phyloP scores from a whole-genome alignment of 2,888 invertebrate species.

The Drosophila neonasuta region DNA sequence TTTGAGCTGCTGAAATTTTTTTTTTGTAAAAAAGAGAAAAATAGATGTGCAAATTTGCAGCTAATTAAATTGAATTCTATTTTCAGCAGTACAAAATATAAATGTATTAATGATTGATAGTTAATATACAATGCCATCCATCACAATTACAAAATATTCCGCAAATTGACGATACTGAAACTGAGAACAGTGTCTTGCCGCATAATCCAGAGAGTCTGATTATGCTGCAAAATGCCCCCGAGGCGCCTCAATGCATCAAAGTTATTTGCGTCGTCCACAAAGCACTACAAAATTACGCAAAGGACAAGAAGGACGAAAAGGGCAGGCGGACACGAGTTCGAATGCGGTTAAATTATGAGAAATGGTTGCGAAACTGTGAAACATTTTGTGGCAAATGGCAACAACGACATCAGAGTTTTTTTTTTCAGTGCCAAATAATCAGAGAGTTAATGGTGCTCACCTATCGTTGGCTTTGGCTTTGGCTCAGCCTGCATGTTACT shows the following conservation, averaged over 20 bases:
- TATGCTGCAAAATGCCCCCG: not conserved
- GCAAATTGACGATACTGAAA: not conserved
- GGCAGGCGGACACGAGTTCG: conserved; percentile 11
- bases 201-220: not conserved
- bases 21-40: too few species aligned
- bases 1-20: too few species aligned
- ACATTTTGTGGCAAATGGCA: conserved; percentile 41
- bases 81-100: too few species aligned
- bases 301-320: not conserved
- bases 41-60: too few species aligned
- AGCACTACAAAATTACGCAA: conserved; percentile 48
- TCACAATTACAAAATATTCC: not conserved
- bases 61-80: too few species aligned
- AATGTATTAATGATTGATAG: too few species aligned
- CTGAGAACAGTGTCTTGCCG: not conserved
- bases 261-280: conserved; percentile 34
- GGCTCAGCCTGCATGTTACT: not conserved
- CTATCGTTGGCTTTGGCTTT: not conserved
- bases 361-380: conserved; percentile 35
- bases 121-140: not conserved
- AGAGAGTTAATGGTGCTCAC: too few species aligned
- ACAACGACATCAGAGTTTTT: conserved; percentile 32
- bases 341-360: conserved; percentile 45
- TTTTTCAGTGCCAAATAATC: conserved; percentile 4
- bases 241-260: conserved; percentile 26